Evolutionary conservation across 2,113 vertebrate genomes (phyloP).

Genomic region (Archocentrus centrarchus): DNA sequence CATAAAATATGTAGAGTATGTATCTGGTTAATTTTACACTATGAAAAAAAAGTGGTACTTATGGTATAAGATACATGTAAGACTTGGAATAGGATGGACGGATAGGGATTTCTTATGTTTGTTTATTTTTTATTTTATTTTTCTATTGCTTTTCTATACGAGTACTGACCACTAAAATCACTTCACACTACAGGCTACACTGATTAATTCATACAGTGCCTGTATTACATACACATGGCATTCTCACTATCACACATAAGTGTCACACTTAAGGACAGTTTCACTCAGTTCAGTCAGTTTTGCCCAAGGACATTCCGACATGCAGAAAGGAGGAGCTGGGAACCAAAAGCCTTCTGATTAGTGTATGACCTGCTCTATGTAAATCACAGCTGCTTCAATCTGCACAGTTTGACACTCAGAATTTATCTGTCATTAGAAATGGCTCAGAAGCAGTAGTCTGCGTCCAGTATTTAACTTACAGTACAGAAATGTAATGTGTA

Average conservation of each 20-base stretch:
- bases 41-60: not conserved
- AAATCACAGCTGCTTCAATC: not conserved
- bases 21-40: not conserved
- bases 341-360: not conserved
- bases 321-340: not conserved
- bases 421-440: not conserved
- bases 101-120: too few species aligned
- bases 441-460: not conserved
- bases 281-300: slow-evolving; percentile 3
- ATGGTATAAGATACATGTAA: not conserved
- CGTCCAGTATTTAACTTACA: not conserved
- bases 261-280: not conserved
- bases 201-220: not conserved
- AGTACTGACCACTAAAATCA: not conserved
- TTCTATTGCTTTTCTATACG: not conserved
- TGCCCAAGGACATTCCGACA: not conserved
- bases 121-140: not conserved
- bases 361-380: not conserved
- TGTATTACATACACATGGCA: not conserved
- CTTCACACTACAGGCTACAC: not conserved
- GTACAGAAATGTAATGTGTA: not conserved
- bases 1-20: not conserved
- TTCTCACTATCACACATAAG: not conserved
- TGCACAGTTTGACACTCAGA: not conserved
- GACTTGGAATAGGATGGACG: not conserved